Conservation (phyloP, 1,140 invertebrate species). For the Tetramorium alpestre region DNA sequence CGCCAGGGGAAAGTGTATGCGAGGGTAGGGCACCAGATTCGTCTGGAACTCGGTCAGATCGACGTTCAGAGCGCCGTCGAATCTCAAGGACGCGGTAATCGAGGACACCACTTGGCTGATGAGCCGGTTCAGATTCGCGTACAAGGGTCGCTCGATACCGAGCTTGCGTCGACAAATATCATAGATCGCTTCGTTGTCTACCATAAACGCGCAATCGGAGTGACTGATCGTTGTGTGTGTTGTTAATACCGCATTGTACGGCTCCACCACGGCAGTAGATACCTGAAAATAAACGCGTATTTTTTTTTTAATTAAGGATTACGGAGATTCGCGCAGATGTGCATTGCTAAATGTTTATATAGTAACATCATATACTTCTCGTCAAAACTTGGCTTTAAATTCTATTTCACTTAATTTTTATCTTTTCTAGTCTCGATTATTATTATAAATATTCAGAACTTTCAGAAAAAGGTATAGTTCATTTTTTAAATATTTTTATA, state of each 20-base stretch:
- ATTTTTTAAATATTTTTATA: background rate
- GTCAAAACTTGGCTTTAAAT: background rate
- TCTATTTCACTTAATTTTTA: background rate
- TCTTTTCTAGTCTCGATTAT: background rate
- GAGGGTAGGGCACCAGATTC: constrained; percentile 70
- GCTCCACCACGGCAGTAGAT: constrained; percentile 71
- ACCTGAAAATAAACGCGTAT: constrained; percentile 45
- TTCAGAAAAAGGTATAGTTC: background rate
- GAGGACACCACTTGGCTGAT: constrained; percentile 73
- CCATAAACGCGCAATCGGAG: constrained; percentile 73
- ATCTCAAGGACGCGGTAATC: constrained; percentile 70
- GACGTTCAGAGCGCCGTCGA: constrained; percentile 70
- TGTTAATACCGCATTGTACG: constrained; percentile 68
- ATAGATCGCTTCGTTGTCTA: constrained; percentile 72
- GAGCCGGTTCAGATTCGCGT: constrained; percentile 70
- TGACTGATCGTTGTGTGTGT: constrained; percentile 70
- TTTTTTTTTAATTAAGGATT: background rate
- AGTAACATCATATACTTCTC: background rate
- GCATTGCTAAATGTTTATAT: background rate
- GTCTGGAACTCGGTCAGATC: constrained; percentile 72
- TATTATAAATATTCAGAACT: background rate
- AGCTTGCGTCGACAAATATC: constrained; percentile 72
- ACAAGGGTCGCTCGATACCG: constrained; percentile 67
- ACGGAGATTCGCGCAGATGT: background rate
- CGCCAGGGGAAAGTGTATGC: constrained; percentile 68